Percentiles rank a stretch among this genome's conserved stretches.
These are phyloP conservation scores for Hyalella azteca DNA, from an alignment of 2,888 invertebrate genomes.

Conservation along the genomic window DNA sequence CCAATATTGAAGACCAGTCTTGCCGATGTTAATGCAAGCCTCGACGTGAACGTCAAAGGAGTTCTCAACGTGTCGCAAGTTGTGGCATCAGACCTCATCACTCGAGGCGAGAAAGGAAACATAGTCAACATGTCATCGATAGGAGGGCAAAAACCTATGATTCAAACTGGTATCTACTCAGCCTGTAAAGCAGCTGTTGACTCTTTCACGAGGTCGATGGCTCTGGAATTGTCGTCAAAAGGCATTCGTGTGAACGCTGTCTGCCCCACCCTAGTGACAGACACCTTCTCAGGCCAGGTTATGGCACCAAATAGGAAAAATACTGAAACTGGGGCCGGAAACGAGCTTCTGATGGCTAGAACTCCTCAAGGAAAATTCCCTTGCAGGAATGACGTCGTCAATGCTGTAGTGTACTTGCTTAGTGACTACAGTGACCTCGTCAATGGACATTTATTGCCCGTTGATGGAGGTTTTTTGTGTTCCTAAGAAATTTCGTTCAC, in stretches of 20 bases:
- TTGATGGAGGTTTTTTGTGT: slow-evolving; percentile 79
- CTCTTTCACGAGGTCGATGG: slow-evolving; percentile 80
- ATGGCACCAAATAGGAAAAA: slow-evolving; percentile 83
- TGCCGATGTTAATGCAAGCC: slow-evolving; percentile 71
- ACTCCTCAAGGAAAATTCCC: slow-evolving; percentile 70
- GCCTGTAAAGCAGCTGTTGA: slow-evolving; percentile 90
- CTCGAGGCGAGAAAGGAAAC: slow-evolving; percentile 73
- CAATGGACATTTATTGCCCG: slow-evolving; percentile 75
- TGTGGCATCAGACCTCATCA: slow-evolving; percentile 76
- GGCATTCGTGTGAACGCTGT: slow-evolving; percentile 84
- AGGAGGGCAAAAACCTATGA: slow-evolving; percentile 70
- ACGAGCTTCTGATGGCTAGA: slow-evolving; percentile 74
- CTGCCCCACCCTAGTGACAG: slow-evolving; percentile 93
- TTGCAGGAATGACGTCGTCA: slow-evolving; percentile 83
- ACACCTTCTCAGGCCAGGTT: too few species aligned
- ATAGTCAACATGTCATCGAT: slow-evolving; percentile 93
- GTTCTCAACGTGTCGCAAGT: slow-evolving; percentile 85
- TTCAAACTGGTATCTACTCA: slow-evolving; percentile 81
- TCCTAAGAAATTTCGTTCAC: slow-evolving; percentile 61
- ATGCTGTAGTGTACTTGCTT: slow-evolving; percentile 79
- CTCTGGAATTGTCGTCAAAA: slow-evolving; percentile 63
- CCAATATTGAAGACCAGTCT: slow-evolving; percentile 75
- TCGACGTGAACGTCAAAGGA: slow-evolving; percentile 81
- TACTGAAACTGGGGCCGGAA: slow-evolving; percentile 80
- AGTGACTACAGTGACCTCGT: slow-evolving; percentile 83